Evolutionary conservation across 2,797 vertebrate species (phyloP), one percentile per base, ranked within the genome.

Genomic region (Antennarius maculatus): DNA sequence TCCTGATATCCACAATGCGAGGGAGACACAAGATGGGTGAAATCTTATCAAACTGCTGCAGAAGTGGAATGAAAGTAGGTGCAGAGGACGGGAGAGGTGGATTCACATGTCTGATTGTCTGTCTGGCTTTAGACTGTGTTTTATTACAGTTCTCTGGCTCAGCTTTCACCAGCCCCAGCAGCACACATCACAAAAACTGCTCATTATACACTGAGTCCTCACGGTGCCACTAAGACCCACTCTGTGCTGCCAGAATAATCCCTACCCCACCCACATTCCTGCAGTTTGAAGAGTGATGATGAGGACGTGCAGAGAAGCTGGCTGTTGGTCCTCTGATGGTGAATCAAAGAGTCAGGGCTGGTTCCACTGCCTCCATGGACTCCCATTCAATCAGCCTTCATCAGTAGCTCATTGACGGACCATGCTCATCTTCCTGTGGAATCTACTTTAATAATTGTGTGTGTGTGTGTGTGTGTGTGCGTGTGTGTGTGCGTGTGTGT

Each of bases 121-220:
- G 54, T 31, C 48, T 61, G 57, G 68, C 64, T 79, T 69, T 16
- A 55, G 76, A 58, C 79, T 53, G 43, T 1, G 65, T 67, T 81
- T 85, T 81, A 79, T 87, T 79, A 80, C 76, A 47, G 69, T 54
- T 66, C 42, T 70, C 50, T 34, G 61, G 65, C 66, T 76, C 67
- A 70, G 74, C 53, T 71, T 69, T 54, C 74, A 46, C 55, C 16
- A 42, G 69, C 61, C 71, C 83, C 81, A 72, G 80, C 69, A 73
- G 82, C 82, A 57, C 79, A 81, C 77, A 83, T 83, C 80, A 80
- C 76, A 82, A 73, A 83, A 66, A 43, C 80, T 68, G 74, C 85
- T 87, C 76, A 78, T 89, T 87, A 88, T 84, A 81, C 67, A 55
- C 74, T 0, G 75, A 83, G 82, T 82, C 83, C 75, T 83, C 15